Base-by-base conservation (phyloP, 2,113 vertebrate genomes). In the Jaculus jaculus region DNA sequence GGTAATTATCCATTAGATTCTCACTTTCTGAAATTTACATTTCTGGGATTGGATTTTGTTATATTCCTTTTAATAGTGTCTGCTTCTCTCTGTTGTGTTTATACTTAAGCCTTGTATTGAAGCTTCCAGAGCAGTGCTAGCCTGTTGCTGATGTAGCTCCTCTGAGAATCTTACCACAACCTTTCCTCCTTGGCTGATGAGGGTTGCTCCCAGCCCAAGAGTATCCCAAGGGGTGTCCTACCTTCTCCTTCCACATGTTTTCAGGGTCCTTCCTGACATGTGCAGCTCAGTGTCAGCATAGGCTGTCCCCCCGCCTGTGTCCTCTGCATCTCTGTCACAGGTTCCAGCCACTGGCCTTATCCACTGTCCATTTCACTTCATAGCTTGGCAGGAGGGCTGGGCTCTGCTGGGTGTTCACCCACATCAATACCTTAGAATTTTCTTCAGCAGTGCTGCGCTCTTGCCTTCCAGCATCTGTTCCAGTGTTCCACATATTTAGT, bases 1-100 rank as follows among this genome's bases (percentile, higher is more conserved):
- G 66, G 66, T 32, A 81, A 15, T 72, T 72, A 23, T 88, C n/a
- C 9, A n/a, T 42, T 61, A 23, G 68, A 81, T 90, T 42, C 2
- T 4, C 47, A 61, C 60, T 32, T 89, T 80, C 73, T 78, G 61
- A 68, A 78, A 54, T 58, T 88, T 15, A 24, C 39, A 84, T 84
- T 84, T 47, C 42, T 23, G 30, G 17, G 18, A 21, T 73, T 87
- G 37, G 58, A 30, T 32, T 73, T 1, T 51, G 42, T 68, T 37
- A 51, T 58, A 11, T 58, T 84, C 18, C 47, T 32, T 18, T 78
- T 34, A 66, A 61, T 68, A 32, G 32, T 72, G 7, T 39, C 13
- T 32, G 42, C 75, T 84, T 91, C 42, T 47, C 5, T 8, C 42
- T 47, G 42, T 8, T 8, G 42, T 47, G 42, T 47, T 47, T 47